Evolutionary conservation across 2,113 vertebrate species (phyloP).

Genomic region (Nothobranchius kuhntae): DNA sequence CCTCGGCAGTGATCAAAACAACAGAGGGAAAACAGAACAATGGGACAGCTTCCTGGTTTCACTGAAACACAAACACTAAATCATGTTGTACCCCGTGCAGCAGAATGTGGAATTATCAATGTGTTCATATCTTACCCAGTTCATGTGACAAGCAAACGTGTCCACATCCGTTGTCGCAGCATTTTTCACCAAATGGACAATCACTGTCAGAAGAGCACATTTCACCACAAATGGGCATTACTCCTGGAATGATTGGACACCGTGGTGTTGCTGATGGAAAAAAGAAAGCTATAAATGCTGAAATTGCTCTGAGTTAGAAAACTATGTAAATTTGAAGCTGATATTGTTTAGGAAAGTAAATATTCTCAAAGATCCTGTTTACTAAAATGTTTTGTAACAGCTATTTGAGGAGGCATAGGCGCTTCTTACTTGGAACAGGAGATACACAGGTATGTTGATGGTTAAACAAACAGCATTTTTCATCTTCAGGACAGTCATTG

Average conservation of each 20-base stretch:
- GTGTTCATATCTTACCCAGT: slow-evolving; percentile 58
- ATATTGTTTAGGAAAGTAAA: too few species aligned
- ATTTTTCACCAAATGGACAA: slow-evolving; percentile 76
- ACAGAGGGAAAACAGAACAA: too few species aligned
- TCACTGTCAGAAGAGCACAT: slow-evolving; percentile 72
- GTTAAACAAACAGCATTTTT: not conserved
- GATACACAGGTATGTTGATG: not conserved
- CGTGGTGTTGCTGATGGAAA: slow-evolving; percentile 66
- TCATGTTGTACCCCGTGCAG: not conserved
- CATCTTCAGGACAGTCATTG: not conserved
- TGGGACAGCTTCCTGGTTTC: not conserved
- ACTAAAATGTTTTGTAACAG: not conserved
- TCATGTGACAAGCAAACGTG: slow-evolving; percentile 72
- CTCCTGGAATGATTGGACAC: slow-evolving; percentile 31
- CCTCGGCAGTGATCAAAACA: not conserved
- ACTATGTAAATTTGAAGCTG: too few species aligned
- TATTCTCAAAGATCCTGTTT: too few species aligned
- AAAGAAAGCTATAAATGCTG: not conserved
- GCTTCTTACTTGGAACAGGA: not conserved
- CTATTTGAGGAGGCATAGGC: not conserved
- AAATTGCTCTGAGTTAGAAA: too few species aligned
- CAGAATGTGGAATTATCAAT: not conserved
- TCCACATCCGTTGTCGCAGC: slow-evolving; percentile 80
- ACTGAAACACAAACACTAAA: not conserved
- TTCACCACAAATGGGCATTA: slow-evolving; percentile 6